Evolutionary conservation across 2,113 vertebrate genomes (phyloP).

Genomic region (Sapayoa aenigma): DNA sequence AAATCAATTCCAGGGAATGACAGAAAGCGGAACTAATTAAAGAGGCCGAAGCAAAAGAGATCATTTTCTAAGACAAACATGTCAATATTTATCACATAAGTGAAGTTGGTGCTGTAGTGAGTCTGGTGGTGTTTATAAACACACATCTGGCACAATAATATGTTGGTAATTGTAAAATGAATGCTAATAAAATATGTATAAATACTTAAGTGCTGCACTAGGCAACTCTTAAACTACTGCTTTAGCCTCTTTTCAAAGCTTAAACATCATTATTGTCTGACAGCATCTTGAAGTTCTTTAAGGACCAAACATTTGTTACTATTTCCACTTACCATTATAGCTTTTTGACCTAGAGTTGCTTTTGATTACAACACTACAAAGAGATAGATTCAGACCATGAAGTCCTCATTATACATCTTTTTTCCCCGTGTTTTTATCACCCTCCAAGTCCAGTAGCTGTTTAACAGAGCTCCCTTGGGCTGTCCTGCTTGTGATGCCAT

Average conservation of each 20-base stretch:
- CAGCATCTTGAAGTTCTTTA: not conserved
- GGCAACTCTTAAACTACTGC: not conserved
- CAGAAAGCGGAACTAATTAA: conserved; percentile 39
- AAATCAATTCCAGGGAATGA: not conserved
- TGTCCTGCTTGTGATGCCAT: not conserved
- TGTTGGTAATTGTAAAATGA: not conserved
- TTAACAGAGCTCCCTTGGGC: not conserved
- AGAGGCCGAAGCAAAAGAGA: not conserved
- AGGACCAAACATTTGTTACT: not conserved
- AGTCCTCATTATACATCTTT: not conserved
- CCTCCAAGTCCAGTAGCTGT: not conserved
- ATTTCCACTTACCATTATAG: not conserved
- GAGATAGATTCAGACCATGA: not conserved
- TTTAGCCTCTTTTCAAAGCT: not conserved
- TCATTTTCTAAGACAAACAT: not conserved
- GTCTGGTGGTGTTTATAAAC: conserved; percentile 12
- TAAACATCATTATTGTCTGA: not conserved
- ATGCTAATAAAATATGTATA: not conserved
- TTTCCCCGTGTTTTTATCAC: accelerated
- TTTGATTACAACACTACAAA: not conserved
- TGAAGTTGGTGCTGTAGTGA: not conserved
- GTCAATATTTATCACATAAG: not conserved
- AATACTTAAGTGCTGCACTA: conserved; percentile 13
- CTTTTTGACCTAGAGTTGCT: not conserved
- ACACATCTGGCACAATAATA: not conserved